Conservation (phyloP, 2,113 vertebrate genomes). For the Nibea coibor region DNA sequence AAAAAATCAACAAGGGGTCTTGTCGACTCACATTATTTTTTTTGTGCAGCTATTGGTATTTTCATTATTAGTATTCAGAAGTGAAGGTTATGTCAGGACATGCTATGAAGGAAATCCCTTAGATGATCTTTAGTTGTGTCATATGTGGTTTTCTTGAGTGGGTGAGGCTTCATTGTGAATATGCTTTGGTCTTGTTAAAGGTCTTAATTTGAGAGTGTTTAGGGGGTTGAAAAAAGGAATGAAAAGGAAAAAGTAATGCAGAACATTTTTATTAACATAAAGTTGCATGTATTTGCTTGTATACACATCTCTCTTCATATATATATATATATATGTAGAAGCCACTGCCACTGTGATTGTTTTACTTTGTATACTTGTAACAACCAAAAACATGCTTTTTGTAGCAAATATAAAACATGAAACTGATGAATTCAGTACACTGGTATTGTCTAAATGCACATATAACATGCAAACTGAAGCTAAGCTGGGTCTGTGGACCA, state of each 20-base stretch:
- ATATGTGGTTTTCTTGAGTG: constrained; percentile 33
- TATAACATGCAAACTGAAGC: constrained; percentile 7
- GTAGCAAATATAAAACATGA: neutral
- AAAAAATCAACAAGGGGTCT: constrained; percentile 7
- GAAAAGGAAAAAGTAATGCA: neutral
- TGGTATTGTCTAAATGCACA: neutral
- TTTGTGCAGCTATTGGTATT: constrained; percentile 32
- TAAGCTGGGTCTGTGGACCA: constrained; percentile 42
- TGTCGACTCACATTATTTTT: constrained; percentile 1
- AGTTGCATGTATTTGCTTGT: neutral
- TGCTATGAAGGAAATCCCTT: constrained; percentile 31
- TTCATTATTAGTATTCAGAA: constrained; percentile 41
- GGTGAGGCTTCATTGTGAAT: constrained; percentile 47
- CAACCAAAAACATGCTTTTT: constrained; percentile 6
- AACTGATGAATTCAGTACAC: neutral
- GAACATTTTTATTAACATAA: constrained; percentile 3
- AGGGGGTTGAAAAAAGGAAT: neutral
- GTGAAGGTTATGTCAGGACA: constrained; percentile 56
- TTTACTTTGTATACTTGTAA: neutral
- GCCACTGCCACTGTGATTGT: neutral
- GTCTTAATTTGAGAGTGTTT: constrained; percentile 44
- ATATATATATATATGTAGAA: neutral
- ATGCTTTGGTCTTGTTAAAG: constrained; percentile 14
- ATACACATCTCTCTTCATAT: neutral
- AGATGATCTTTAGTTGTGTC: constrained; percentile 43